A percentile compares a stretch with the other conserved stretches of the same genome.
These are phyloP conservation scores for Neofelis nebulosa DNA, from an alignment of 2,113 vertebrate genomes.

Conservation along the genomic window DNA sequence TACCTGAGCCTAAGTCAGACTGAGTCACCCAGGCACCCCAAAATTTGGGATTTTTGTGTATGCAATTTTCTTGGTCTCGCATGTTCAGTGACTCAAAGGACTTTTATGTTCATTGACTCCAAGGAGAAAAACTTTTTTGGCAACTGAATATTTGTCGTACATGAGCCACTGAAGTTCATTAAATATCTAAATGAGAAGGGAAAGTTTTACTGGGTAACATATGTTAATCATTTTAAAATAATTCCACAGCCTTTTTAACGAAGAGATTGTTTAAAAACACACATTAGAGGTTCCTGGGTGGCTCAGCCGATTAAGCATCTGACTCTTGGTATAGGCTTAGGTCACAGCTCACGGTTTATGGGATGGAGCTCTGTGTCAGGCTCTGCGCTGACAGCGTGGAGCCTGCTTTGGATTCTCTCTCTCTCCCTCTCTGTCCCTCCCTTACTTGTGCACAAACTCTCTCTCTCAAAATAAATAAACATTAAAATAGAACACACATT, in stretches of 20 bases:
- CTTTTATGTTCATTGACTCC: not conserved
- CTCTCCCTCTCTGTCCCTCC: too few relatives aligned
- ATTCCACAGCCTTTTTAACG: not conserved
- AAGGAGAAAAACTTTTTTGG: conserved; percentile 4
- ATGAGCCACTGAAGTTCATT: not conserved
- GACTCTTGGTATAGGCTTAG: too few relatives aligned
- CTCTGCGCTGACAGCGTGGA: too few relatives aligned
- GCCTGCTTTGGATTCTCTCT: too few relatives aligned
- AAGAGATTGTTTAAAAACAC: not conserved
- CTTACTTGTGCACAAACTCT: too few relatives aligned
- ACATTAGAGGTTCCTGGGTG: not conserved
- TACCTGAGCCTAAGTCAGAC: too few relatives aligned
- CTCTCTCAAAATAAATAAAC: too few relatives aligned
- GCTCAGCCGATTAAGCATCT: too few relatives aligned
- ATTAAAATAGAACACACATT: not conserved
- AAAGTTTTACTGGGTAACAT: not conserved
- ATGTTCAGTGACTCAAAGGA: not conserved
- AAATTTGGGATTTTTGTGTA: not conserved
- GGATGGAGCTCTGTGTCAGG: too few relatives aligned
- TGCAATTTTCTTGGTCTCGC: not conserved
- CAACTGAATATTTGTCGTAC: not conserved
- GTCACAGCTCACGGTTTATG: too few relatives aligned
- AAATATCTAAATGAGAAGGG: not conserved
- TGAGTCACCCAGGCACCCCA: too few relatives aligned
- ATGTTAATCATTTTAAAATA: not conserved